Base-by-base conservation (phyloP, 2,113 vertebrate genomes). In the Prionailurus bengalensis region DNA sequence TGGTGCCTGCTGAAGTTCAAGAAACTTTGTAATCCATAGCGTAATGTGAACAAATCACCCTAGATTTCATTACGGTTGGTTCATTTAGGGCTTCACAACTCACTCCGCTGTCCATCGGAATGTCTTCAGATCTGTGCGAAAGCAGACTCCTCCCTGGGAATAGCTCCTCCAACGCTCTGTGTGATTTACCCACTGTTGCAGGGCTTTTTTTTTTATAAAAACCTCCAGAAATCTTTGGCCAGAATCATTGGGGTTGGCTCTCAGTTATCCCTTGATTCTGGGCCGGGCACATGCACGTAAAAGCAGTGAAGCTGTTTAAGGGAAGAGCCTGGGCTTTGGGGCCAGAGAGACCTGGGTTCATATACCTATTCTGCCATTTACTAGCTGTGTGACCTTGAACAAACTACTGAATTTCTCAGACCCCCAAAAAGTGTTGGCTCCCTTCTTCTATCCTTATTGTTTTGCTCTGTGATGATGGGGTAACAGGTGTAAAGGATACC, bases 391-490 rank as follows among this genome's bases (percentile, higher is more conserved):
- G 39, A 91, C 45, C 25, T 91, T 12, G 13, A 95, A 82, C 19
- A 94, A 79, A 53, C 68, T 78, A 83, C 36, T 74, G 29, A 93
- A 73, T 91, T 94, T 83, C 79, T 83, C 68, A 51, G 78, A 66
- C 14, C 13, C 33, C 51, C n/a, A 3, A 31, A 86, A 73, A 70
- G 23, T 83, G 17, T 74, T 80, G 39, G 33, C 39, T 91, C 12
- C 89, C 86, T 73, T 90, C 29, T 29, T 48, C 39, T 51, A 19
- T 23, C 45, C 33, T 95, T 17, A 42, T 33, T 4, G 42, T 29
- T 95, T 76, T 96, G 42, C 33, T 90, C 36, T 91, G 23, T 82
- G 85, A 97, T 61, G 27, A 65, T 48, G 14, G 36, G 12, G 5
- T 82, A 91, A 89, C 58, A 25, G 9, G 21, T 78, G 51, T n/a